Conservation (phyloP, 30 jellyfish, hydroid and myxozoan species). For the Pelagia noctiluca region DNA sequence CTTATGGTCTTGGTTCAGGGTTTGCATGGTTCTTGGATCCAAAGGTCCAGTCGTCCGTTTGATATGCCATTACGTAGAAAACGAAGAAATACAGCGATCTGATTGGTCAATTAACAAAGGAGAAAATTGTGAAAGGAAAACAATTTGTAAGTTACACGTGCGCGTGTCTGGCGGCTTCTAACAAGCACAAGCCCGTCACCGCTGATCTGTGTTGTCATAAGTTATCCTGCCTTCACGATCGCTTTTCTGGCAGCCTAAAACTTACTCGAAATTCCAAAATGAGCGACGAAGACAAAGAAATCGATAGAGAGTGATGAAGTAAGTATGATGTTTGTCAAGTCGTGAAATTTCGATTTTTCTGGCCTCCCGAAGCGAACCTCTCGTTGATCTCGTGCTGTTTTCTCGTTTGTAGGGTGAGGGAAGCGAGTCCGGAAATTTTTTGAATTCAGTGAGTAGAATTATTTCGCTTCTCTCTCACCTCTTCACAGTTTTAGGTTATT, state of each 20-base stretch:
- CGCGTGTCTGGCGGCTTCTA: slow-evolving; percentile 80
- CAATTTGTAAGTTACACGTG: slow-evolving; percentile 64
- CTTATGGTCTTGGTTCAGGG: too few relatives aligned
- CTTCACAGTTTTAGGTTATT: too few relatives aligned
- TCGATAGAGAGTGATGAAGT: slow-evolving; percentile 98
- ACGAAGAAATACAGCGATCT: too few relatives aligned
- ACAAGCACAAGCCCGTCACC: slow-evolving; percentile 61
- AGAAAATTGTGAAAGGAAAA: not conserved
- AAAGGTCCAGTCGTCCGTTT: too few relatives aligned
- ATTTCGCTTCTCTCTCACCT: slow-evolving; percentile 2
- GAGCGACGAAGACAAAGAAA: slow-evolving; percentile 98
- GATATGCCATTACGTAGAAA: too few relatives aligned
- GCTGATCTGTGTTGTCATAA: not conserved
- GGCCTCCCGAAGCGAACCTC: not conserved
- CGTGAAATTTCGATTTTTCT: not conserved
- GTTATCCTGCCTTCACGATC: not conserved
- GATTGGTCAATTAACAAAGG: slow-evolving; percentile 56
- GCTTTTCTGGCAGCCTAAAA: not conserved
- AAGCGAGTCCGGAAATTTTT: slow-evolving; percentile 77
- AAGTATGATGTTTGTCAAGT: slow-evolving; percentile 18
- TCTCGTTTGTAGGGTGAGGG: slow-evolving; percentile 80
- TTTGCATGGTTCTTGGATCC: too few relatives aligned
- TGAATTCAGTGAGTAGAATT: slow-evolving; percentile 72
- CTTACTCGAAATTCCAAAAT: slow-evolving; percentile 22
- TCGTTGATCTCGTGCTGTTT: slow-evolving; percentile 59